Percentiles rank a stretch among this genome's conserved stretches.
These are phyloP conservation scores for Ornithoptera alexandrae DNA, from an alignment of 2,888 invertebrate species.

Conservation along the genomic window DNA sequence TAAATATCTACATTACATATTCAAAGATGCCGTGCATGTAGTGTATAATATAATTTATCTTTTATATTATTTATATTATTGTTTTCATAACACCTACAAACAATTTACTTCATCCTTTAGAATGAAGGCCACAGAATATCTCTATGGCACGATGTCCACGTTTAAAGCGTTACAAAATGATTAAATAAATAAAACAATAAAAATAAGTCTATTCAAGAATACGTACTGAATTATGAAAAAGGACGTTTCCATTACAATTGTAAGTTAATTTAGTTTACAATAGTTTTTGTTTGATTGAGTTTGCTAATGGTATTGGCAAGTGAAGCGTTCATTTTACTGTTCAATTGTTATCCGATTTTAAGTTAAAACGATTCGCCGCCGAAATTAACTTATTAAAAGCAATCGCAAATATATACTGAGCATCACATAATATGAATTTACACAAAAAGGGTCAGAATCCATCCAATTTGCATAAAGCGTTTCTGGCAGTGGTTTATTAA, in stretches of 20 bases:
- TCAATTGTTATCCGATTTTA: not conserved
- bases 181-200: too few species aligned
- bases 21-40: too few species aligned
- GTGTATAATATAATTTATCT: too few species aligned
- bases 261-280: not conserved
- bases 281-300: not conserved
- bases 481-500: constrained; percentile 7
- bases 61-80: too few species aligned
- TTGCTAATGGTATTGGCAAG: not conserved
- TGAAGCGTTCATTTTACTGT: not conserved
- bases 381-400: constrained; percentile 4
- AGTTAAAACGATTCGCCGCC: not conserved
- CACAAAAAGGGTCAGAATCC: constrained; percentile 7
- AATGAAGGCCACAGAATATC: too few species aligned
- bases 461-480: constrained; percentile 10
- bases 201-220: too few species aligned
- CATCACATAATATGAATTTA: not conserved
- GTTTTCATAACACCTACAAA: too few species aligned
- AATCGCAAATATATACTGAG: not conserved
- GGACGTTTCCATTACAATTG: not conserved
- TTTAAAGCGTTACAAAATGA: too few species aligned
- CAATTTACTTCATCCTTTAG: too few species aligned
- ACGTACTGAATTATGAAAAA: too few species aligned
- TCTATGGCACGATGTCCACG: too few species aligned
- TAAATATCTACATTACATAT: too few species aligned